Evolutionary conservation across 2,888 invertebrate genomes (phyloP), one percentile per base, ranked within the genome.

Genomic region (Lasioglossum leucozonium): DNA sequence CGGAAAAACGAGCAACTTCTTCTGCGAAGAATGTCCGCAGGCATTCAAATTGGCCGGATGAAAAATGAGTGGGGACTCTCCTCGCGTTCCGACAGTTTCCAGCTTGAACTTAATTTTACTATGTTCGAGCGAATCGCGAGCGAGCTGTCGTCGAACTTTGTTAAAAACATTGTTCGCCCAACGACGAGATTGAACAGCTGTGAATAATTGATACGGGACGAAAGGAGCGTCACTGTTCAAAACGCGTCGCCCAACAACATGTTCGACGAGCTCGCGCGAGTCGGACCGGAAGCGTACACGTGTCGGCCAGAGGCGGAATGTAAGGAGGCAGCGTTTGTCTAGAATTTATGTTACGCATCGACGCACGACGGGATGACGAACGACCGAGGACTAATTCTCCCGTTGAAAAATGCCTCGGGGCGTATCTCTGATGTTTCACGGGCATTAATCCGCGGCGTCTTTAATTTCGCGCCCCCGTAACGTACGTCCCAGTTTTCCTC

Each of bases 371-470:
- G 18, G 37, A 37, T 37, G 65, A 67, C 18, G 18, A 67, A 67
- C 18, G 65, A 67, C 37, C 34, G 22, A 2, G 65, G 10, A 37
- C 30, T 67, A 67, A 67, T 37, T 67, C 37, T 22, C 37, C 65
- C 34, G 37, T 34, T 30, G 65, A 67, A 62, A 62, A 62, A 62
- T 62, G 16, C 16, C 30, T 62, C 6, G 62, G 30, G 58, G 62
- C n/a, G 62, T 16, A 16, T 16, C 30, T 30, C 30, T 30, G 16
- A 62, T 62, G 62, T 62, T 62, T 30, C 62, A 62, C 62, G 62
- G 16, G 44, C 58, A 42, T 78, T 72, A 78, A 72, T 78, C 55
- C 71, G 67, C 76, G 67, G 51, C 37, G 26, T 34, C 76, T 76
- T 76, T 65, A 65, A 76, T 76, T 76, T 67, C 76, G 30, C 47